phyloP scores from a whole-genome alignment of 1,140 invertebrate genomes.

The Drosophila aff. region DNA sequence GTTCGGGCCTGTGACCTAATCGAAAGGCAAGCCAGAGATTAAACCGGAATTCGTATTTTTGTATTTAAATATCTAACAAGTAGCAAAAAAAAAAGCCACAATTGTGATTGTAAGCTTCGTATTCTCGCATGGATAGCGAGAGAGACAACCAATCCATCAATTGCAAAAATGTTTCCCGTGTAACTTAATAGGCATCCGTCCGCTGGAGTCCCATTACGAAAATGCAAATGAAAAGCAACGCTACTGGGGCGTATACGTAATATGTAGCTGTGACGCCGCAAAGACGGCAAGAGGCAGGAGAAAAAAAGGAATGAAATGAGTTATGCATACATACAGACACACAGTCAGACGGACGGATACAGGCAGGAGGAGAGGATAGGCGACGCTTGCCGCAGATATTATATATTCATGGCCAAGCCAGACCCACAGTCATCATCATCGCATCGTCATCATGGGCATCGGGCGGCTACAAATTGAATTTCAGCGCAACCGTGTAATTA shows the following conservation, averaged over 20 bases:
- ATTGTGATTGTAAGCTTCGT: not conserved
- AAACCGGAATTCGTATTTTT: not conserved
- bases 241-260: constrained; percentile 21
- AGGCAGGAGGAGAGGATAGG: constrained; percentile 4
- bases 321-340: constrained; percentile 10
- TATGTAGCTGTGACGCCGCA: constrained; percentile 17
- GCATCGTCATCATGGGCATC: constrained; percentile 9
- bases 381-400: constrained; percentile 16
- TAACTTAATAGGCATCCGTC: constrained; percentile 14
- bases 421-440: constrained; percentile 11
- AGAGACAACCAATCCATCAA: not conserved
- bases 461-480: constrained; percentile 21
- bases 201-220: constrained; percentile 9
- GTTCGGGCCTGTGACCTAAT: not conserved
- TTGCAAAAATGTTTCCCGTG: constrained; percentile 8
- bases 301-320: constrained; percentile 17
- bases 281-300: constrained; percentile 6
- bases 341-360: not conserved
- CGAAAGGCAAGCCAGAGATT: too few relatives aligned
- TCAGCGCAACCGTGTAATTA: constrained; percentile 19
- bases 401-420: constrained; percentile 27
- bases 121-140: not conserved
- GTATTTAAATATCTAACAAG: not conserved
- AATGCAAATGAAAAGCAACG: constrained; percentile 21
- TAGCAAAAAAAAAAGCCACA: not conserved